These are phyloP conservation scores for Colius striatus DNA, from an alignment of 2,113 vertebrate species.

Conservation along the genomic window DNA sequence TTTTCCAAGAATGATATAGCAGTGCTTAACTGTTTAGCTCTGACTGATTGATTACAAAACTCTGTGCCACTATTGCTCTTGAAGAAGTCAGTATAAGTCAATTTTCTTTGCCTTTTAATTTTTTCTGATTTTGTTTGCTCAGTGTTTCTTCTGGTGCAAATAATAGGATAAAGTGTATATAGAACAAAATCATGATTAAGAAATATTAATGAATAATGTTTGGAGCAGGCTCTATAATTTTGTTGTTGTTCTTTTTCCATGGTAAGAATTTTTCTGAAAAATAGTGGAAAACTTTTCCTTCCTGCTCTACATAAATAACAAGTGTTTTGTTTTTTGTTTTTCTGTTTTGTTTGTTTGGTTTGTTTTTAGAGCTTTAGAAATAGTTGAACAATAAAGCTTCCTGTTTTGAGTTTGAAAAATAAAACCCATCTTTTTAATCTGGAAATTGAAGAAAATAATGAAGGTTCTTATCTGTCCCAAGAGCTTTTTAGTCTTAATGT, in stretches of 20 bases:
- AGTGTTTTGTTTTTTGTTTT: background rate
- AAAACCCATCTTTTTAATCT: background rate
- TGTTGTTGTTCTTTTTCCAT: background rate
- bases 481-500: background rate
- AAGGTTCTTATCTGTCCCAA: background rate
- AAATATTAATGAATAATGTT: background rate
- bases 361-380: background rate
- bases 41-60: background rate
- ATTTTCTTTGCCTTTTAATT: background rate
- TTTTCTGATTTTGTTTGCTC: background rate
- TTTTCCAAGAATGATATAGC: background rate
- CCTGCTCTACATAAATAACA: background rate
- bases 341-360: background rate
- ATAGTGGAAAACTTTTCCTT: background rate
- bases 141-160: background rate
- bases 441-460: background rate
- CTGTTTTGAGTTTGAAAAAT: background rate
- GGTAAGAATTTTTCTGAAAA: background rate
- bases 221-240: background rate
- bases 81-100: background rate
- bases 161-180: background rate
- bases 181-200: background rate
- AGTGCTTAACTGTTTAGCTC: background rate
- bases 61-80: background rate
- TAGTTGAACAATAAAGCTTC: background rate